These are phyloP conservation scores for Clarias magur DNA, from an alignment of 2,113 vertebrate species.

Conservation along the genomic window DNA sequence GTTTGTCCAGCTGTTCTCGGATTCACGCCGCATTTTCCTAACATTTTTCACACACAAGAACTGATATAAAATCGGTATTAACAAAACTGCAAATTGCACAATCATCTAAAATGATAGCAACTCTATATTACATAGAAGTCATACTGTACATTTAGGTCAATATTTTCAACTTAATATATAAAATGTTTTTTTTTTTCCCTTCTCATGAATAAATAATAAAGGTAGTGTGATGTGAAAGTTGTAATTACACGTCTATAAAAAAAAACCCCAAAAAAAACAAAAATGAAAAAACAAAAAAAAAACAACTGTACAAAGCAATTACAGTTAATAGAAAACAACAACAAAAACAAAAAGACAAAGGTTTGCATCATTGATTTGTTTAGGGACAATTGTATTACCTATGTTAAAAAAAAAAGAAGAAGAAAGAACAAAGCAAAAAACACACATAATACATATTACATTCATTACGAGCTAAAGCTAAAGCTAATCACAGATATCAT, in stretches of 20 bases:
- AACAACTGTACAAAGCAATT: conserved; percentile 76
- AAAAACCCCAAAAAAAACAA: conserved; percentile 57
- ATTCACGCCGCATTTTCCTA: background rate
- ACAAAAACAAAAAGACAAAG: conserved; percentile 66
- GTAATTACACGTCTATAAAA: conserved; percentile 50
- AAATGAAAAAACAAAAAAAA: conserved; percentile 72
- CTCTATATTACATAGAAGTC: conserved; percentile 71
- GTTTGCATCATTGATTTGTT: conserved; percentile 68
- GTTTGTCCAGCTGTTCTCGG: background rate
- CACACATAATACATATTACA: background rate
- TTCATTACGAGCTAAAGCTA: background rate
- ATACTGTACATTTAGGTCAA: conserved; percentile 68
- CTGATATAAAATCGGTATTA: conserved; percentile 49
- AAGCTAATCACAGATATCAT: background rate
- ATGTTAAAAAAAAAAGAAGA: background rate
- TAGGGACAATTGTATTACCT: conserved; percentile 30
- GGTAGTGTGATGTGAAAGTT: conserved; percentile 57
- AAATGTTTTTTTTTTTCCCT: conserved; percentile 59
- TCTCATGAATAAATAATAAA: conserved; percentile 73
- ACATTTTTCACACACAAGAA: conserved; percentile 20
- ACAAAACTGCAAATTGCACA: conserved; percentile 59
- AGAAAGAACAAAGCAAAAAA: background rate
- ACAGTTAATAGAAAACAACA: conserved; percentile 66
- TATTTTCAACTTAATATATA: conserved; percentile 76
- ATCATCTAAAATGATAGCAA: conserved; percentile 66